These are phyloP conservation scores for Thomomys bottae DNA, from an alignment of 2,113 vertebrate species.

Conservation along the genomic window DNA sequence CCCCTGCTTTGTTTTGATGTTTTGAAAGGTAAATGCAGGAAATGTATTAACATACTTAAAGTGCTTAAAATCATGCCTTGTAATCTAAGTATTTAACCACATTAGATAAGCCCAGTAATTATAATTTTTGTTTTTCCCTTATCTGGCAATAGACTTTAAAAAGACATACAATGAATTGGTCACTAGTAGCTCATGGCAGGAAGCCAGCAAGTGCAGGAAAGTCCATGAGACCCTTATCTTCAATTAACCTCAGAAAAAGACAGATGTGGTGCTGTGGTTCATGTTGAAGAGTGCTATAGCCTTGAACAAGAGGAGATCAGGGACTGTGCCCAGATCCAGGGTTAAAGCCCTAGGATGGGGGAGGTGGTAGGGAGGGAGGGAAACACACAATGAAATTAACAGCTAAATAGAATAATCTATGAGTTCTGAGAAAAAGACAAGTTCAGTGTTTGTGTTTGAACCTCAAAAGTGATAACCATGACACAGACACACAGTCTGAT, in stretches of 20 bases:
- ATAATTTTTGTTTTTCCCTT: background rate
- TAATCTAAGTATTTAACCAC: slow-evolving; percentile 5
- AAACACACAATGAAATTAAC: background rate
- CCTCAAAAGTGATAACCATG: background rate
- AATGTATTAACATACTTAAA: background rate
- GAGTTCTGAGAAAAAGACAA: background rate
- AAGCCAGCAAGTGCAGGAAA: too few species aligned
- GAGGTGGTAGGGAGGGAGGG: too few species aligned
- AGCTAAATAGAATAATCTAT: background rate
- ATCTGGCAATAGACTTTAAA: background rate
- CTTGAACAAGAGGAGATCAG: too few species aligned
- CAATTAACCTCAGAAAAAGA: too few species aligned
- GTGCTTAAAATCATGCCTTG: background rate
- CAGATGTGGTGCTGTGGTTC: too few species aligned
- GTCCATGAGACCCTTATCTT: too few species aligned
- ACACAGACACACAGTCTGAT: background rate
- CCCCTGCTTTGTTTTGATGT: background rate
- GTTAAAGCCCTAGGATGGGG: too few species aligned
- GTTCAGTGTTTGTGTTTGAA: background rate
- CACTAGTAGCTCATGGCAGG: too few species aligned
- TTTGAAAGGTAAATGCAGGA: background rate
- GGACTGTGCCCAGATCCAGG: too few species aligned
- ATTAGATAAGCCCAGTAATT: background rate
- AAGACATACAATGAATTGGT: background rate
- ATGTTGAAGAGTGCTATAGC: too few species aligned